Conservation (phyloP, 2,113 vertebrate genomes). For the Gasterosteus nipponicus region DNA sequence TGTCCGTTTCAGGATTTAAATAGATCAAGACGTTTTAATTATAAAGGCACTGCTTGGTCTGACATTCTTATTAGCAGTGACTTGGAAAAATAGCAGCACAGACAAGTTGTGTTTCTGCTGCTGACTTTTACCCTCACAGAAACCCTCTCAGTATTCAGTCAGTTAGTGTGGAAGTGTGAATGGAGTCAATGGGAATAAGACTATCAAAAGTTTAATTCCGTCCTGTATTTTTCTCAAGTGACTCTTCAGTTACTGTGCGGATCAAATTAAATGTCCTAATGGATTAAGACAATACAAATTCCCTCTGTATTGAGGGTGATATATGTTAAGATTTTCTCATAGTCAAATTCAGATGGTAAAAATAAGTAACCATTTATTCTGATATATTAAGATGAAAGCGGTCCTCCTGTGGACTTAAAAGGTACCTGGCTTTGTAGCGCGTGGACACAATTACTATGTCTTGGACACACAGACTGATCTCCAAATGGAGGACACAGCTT, state of each 20-base stretch:
- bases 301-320: background rate
- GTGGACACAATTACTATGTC: constrained; percentile 20
- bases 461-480: constrained; percentile 28
- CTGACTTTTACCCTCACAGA: constrained; percentile 13
- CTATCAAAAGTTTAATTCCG: constrained; percentile 34
- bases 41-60: background rate
- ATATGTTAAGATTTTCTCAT: background rate
- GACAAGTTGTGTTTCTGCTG: background rate
- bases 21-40: constrained; percentile 23
- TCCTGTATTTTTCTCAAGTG: background rate
- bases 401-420: background rate
- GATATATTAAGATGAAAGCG: background rate
- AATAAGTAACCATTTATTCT: background rate
- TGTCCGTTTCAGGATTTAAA: background rate
- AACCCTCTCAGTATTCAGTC: constrained; percentile 13
- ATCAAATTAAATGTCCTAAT: background rate
- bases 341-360: background rate
- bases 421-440: background rate
- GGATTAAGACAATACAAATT: background rate
- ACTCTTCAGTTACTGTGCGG: background rate
- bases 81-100: background rate
- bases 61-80: constrained; percentile 3
- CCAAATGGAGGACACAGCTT: constrained; percentile 25
- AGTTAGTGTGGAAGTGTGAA: constrained; percentile 2
- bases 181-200: background rate